Evolutionary conservation across 2,888 invertebrate genomes (phyloP).

Genomic region (Dasypolia templi): DNA sequence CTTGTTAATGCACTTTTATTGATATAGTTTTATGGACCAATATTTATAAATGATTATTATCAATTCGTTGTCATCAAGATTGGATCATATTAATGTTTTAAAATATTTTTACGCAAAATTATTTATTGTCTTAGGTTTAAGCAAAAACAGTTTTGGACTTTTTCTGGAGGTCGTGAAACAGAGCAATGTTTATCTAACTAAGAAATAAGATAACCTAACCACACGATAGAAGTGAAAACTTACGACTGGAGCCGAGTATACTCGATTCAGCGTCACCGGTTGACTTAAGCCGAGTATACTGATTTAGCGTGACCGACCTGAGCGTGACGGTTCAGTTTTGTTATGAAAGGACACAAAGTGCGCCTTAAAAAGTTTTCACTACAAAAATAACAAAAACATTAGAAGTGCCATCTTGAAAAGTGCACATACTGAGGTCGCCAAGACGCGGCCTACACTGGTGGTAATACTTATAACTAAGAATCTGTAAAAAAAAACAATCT

Average conservation of each 20-base stretch:
- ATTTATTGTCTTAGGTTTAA: neutral
- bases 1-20: constrained; percentile 77
- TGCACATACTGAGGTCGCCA: neutral
- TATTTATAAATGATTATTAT: constrained; percentile 69
- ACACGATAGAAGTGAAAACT: neutral
- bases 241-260: neutral
- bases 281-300: no score
- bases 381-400: neutral
- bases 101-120: neutral
- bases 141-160: neutral
- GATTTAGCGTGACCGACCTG: neutral
- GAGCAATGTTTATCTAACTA: neutral
- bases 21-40: constrained; percentile 82
- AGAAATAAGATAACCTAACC: neutral
- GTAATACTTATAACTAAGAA: constrained; percentile 1
- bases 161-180: neutral
- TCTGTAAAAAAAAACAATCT: neutral
- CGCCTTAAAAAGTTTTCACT: neutral
- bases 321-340: neutral
- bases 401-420: neutral
- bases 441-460: neutral
- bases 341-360: neutral
- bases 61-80: constrained; percentile 65
- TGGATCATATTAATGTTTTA: constrained; percentile 9
- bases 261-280: no score